phyloP scores from a whole-genome alignment of 1,140 invertebrate genomes.

The Spodoptera frugiperda region DNA sequence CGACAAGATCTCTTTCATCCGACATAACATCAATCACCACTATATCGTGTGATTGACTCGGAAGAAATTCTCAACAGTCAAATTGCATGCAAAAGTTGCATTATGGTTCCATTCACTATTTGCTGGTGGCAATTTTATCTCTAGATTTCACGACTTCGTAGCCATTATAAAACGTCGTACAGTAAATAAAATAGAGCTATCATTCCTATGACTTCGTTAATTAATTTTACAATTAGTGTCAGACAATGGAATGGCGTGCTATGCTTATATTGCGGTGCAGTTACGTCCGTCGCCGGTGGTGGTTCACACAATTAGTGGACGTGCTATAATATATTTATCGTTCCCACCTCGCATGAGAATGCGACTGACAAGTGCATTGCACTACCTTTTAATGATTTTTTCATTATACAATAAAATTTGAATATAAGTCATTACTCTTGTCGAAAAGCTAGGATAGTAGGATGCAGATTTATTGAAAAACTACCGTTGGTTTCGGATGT shows the following conservation, averaged over 20 bases:
- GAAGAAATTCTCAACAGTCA: constrained; percentile 12
- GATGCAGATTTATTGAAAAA: too few species aligned
- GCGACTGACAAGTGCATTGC: constrained; percentile 37
- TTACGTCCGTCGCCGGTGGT: constrained; percentile 30
- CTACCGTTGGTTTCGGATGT: too few species aligned
- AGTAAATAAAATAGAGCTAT: constrained; percentile 17
- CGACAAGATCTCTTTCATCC: not conserved
- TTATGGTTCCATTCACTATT: not conserved
- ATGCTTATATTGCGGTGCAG: constrained; percentile 22
- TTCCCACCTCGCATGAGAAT: constrained; percentile 37
- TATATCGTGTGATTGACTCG: constrained; percentile 17
- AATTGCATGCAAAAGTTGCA: constrained; percentile 23
- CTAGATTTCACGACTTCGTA: not conserved
- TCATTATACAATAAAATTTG: not conserved
- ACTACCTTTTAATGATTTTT: constrained; percentile 22
- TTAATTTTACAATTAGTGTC: constrained; percentile 38
- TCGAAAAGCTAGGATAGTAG: too few species aligned
- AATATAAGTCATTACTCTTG: too few species aligned
- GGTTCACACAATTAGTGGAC: constrained; percentile 42
- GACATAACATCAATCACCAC: constrained; percentile 6
- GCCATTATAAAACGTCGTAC: constrained; percentile 2
- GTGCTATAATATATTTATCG: constrained; percentile 44
- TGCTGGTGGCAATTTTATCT: constrained; percentile 7
- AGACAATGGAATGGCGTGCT: constrained; percentile 33
- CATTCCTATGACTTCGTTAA: constrained; percentile 28